Evolutionary conservation across 2,888 invertebrate species (phyloP).

Genomic region (Ectropis crepuscularia): DNA sequence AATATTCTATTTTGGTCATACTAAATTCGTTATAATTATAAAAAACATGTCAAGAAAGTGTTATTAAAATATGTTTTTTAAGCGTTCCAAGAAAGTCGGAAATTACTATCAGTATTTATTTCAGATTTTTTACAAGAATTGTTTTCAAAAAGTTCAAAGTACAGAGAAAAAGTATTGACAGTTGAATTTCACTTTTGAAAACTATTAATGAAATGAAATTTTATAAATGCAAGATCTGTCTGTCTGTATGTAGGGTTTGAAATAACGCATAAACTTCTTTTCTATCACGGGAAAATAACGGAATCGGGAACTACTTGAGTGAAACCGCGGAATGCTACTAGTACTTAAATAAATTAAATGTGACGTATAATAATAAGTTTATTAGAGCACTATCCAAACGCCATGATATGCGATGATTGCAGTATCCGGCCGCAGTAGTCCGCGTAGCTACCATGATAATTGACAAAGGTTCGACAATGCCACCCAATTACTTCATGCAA

Average conservation of each 20-base stretch:
- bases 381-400: conserved; percentile 23
- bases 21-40: conserved; percentile 34
- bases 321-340: conserved; percentile 3
- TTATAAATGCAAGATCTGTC: conserved; percentile 30
- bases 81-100: no score
- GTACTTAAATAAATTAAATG: conserved; percentile 11
- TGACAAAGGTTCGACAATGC: conserved; percentile 22
- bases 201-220: conserved; percentile 28
- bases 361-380: background rate
- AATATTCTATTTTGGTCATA: conserved; percentile 50
- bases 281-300: no score
- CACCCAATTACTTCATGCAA: conserved; percentile 27
- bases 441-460: conserved; percentile 24
- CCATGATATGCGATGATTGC: conserved; percentile 28
- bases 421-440: conserved; percentile 27
- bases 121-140: no score
- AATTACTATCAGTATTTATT: background rate
- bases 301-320: background rate
- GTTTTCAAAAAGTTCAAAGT: no score
- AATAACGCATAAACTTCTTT: no score
- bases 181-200: no score
- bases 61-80: conserved; percentile 1
- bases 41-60: conserved; percentile 18
- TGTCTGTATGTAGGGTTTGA: no score
- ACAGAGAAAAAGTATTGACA: no score